phyloP scores from a whole-genome alignment of 2,888 invertebrate species.

The Nemoura dubitans region DNA sequence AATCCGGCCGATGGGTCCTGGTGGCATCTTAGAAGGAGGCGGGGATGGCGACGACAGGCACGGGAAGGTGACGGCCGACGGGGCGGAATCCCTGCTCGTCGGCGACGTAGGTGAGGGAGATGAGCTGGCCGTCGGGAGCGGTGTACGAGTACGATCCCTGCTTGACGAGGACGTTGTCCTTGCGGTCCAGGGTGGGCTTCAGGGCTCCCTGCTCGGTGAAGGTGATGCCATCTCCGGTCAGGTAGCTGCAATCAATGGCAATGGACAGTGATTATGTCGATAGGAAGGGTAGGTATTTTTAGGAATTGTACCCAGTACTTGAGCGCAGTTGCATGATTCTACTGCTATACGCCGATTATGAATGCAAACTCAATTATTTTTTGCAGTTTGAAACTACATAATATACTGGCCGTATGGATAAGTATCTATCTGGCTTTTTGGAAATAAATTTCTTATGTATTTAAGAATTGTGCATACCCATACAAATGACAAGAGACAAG shows the following conservation, averaged over 20 bases:
- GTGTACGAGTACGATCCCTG: conserved; percentile 52
- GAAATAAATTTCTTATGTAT: too few relatives aligned
- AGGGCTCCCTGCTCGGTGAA: conserved; percentile 52
- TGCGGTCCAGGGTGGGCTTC: conserved; percentile 50
- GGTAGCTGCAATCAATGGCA: conserved; percentile 46
- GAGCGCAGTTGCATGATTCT: too few relatives aligned
- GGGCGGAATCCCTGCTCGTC: conserved; percentile 52
- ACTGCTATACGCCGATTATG: too few relatives aligned
- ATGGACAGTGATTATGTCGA: background rate
- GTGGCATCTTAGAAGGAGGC: background rate
- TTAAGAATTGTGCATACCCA: too few relatives aligned
- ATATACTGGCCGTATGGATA: too few relatives aligned
- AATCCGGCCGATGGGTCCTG: background rate
- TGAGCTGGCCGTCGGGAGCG: conserved; percentile 52
- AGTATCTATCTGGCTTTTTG: too few relatives aligned
- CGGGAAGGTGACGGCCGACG: conserved; percentile 51
- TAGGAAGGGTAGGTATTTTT: too few relatives aligned
- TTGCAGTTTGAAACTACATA: too few relatives aligned
- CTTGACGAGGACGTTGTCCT: conserved; percentile 52
- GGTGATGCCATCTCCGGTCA: conserved; percentile 52
- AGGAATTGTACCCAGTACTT: too few relatives aligned
- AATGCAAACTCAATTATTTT: too few relatives aligned
- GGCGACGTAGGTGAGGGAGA: conserved; percentile 51
- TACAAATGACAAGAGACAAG: too few relatives aligned
- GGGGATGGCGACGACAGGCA: conserved; percentile 35